A percentile compares a stretch with the other conserved stretches of the same genome.
These are phyloP conservation scores for Montipora efflorescens DNA, from an alignment of 64 coral and sea anemone genomes.

Conservation along the genomic window DNA sequence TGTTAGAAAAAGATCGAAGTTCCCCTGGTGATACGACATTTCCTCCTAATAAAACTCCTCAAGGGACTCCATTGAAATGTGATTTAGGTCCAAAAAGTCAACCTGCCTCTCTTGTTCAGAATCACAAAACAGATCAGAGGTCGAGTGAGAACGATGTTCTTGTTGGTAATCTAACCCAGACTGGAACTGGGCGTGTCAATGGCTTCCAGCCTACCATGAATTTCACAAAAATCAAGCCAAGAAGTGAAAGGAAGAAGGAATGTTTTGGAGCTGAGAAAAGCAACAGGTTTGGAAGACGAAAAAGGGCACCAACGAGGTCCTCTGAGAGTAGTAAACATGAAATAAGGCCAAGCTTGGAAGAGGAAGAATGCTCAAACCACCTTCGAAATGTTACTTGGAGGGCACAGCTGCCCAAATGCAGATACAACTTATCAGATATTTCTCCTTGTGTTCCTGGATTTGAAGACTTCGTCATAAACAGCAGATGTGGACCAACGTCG, in stretches of 20 bases:
- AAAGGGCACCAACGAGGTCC: conserved; percentile 8
- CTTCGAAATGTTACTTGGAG: conserved; percentile 75
- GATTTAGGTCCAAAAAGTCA: no score
- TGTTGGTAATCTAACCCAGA: no score
- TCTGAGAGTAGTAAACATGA: conserved; percentile 3
- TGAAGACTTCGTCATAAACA: conserved; percentile 79
- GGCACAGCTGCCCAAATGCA: conserved; percentile 54
- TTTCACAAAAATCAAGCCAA: conserved; percentile 33
- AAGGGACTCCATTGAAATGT: neutral
- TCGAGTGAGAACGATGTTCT: neutral
- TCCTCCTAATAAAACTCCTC: neutral
- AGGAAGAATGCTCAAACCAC: conserved; percentile 46
- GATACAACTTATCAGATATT: conserved; percentile 50
- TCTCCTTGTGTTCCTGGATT: conserved; percentile 75
- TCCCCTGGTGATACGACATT: neutral
- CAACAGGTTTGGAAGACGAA: neutral
- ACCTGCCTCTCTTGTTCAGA: neutral
- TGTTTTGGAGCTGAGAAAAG: neutral
- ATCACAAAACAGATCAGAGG: neutral
- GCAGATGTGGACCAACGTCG: conserved; percentile 19
- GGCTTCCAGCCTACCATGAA: neutral
- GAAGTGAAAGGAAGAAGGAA: conserved; percentile 28
- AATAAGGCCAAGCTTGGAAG: neutral
- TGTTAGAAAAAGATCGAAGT: neutral
- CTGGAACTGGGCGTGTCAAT: neutral